Base-by-base conservation (phyloP, 1,140 invertebrate genomes). In the Maniola jurtina region DNA sequence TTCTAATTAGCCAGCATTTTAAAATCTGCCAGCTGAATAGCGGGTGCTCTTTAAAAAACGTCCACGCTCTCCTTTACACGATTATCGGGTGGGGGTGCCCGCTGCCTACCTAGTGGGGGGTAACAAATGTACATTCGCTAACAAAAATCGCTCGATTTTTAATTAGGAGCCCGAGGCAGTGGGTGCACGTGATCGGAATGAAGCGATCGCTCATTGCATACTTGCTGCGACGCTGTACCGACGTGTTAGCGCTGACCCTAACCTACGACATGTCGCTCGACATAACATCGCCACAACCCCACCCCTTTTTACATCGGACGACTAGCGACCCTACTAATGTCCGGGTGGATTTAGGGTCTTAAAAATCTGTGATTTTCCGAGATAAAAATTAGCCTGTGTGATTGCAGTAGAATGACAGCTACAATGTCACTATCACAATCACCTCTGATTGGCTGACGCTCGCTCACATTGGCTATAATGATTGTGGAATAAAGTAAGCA, bases 141-240 rank as follows among this genome's bases (percentile, higher is more conserved):
- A 81, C 80, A 85, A 87, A 85, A 87, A 86, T 84, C 76, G 76
- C 77, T 87, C 84, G 84, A 86, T 87, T 87, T 87, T 87, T 86
- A 87, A 87, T 87, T 87, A 87, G 83, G 74, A 77, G 68, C 73
- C 61, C 72, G 75, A 70, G 73, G 76, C 71, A 69, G 71, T 68
- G 71, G 70, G 61, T 70, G 74, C 77, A 77, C 85, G 85, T 88
- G 85, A 88, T 77, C 80, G 71, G 85, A 84, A 81, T 85, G 73
- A 70, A 73, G 62, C 68, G 71, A 77, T 80, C 73, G 72, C 75
- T 83, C 79, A 77, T 80, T 78, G 80, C 76, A 76, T 78, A 79
- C 74, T 75, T 73, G 68, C 64, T 71, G 72, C 73, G 75, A 72
- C 71, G 67, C 64, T 15, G 45, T 52, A 52, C 48, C 70, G 79